These are phyloP conservation scores for Henicopernis longicauda DNA, from an alignment of 2,113 vertebrate genomes.

Conservation along the genomic window DNA sequence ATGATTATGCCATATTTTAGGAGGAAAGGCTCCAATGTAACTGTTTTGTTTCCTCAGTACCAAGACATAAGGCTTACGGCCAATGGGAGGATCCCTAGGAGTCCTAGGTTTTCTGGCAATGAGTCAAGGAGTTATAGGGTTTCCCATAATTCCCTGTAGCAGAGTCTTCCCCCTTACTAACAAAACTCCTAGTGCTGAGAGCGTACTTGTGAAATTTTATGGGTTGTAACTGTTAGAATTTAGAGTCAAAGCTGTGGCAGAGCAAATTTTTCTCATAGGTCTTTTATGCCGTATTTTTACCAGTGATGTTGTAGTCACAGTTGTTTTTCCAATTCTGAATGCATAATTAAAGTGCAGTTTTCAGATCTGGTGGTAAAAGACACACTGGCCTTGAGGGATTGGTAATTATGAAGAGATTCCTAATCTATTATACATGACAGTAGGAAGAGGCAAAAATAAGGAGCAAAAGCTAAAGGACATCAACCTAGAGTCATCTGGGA, in stretches of 20 bases:
- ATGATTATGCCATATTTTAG: not conserved
- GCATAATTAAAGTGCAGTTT: conserved; percentile 38
- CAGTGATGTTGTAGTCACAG: not conserved
- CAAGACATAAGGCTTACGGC: not conserved
- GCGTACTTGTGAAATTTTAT: not conserved
- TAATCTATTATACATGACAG: conserved; percentile 58
- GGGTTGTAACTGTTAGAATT: not conserved
- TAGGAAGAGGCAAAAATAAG: not conserved
- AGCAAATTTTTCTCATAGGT: not conserved
- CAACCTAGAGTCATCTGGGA: not conserved
- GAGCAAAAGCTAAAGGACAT: conserved; percentile 9
- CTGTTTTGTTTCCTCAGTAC: not conserved
- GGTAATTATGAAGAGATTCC: conserved; percentile 37
- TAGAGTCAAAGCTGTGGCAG: not conserved
- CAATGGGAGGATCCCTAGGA: not conserved
- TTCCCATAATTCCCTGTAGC: not conserved
- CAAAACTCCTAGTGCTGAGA: not conserved
- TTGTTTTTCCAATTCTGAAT: conserved; percentile 34
- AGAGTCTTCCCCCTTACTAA: not conserved
- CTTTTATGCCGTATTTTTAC: not conserved
- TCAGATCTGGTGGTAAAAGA: conserved; percentile 33
- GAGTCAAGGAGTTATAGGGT: not conserved
- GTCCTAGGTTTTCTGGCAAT: not conserved
- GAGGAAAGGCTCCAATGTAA: not conserved
- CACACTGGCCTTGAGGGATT: conserved; percentile 32